These are phyloP conservation scores for Encarsia formosa DNA, from an alignment of 2,888 invertebrate genomes.

Conservation along the genomic window DNA sequence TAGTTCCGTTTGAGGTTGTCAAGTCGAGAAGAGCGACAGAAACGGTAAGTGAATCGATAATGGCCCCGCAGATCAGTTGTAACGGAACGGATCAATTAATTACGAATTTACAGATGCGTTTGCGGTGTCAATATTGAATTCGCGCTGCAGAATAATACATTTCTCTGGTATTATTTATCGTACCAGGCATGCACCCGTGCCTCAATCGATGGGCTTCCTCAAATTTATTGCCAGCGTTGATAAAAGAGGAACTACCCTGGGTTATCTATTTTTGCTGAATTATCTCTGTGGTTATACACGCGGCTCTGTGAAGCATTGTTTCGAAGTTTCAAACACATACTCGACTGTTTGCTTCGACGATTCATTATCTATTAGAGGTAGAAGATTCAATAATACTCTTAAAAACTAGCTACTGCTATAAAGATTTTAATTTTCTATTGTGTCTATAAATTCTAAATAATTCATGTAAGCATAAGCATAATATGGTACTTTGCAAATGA, in stretches of 20 bases:
- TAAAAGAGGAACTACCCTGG: neutral
- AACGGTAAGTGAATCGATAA: slow-evolving; percentile 18
- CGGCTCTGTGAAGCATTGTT: too few relatives aligned
- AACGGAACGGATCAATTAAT: slow-evolving; percentile 43
- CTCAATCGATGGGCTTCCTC: slow-evolving; percentile 12
- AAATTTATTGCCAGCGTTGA: slow-evolving; percentile 16
- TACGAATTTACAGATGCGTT: slow-evolving; percentile 38
- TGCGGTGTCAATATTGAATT: slow-evolving; percentile 45
- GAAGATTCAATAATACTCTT: too few relatives aligned
- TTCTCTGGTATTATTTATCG: slow-evolving; percentile 29
- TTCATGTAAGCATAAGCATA: slow-evolving; percentile 3
- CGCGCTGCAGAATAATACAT: slow-evolving; percentile 43
- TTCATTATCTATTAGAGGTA: too few relatives aligned
- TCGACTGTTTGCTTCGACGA: too few relatives aligned
- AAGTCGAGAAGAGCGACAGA: too few relatives aligned
- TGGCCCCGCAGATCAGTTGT: slow-evolving; percentile 41
- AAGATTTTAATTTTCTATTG: too few relatives aligned
- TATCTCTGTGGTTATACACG: too few relatives aligned
- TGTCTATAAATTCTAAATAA: neutral
- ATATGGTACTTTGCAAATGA: too few relatives aligned
- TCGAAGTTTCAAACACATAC: too few relatives aligned
- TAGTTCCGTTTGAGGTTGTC: too few relatives aligned
- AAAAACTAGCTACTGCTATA: too few relatives aligned
- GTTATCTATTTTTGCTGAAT: neutral
- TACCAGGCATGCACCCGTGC: slow-evolving; percentile 13